Percentiles rank a stretch among this genome's conserved stretches.
Conservation (phyloP, 1,140 invertebrate genomes). For the Gonioctena quinquepunctata region DNA sequence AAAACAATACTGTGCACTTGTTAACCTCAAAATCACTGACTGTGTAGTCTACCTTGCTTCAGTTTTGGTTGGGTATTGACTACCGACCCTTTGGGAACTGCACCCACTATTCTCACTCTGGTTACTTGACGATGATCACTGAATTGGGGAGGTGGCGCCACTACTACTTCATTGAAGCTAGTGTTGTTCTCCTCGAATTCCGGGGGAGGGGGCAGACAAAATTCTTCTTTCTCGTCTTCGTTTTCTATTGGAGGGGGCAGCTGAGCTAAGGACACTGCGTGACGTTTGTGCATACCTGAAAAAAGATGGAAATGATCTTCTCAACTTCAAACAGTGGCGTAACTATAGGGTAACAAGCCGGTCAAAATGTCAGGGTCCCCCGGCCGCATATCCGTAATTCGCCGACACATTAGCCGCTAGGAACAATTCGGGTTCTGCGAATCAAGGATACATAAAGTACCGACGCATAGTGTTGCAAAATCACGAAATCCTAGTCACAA, state of each 20-base stretch:
- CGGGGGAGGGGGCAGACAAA: slow-evolving; percentile 78
- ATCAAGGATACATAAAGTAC: too few relatives aligned
- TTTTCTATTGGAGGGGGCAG: slow-evolving; percentile 81
- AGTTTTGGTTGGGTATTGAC: slow-evolving; percentile 56
- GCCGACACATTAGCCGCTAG: too few relatives aligned
- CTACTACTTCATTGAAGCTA: slow-evolving; percentile 58
- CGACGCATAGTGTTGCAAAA: too few relatives aligned
- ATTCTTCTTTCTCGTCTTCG: slow-evolving; percentile 69
- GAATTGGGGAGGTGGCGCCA: slow-evolving; percentile 74
- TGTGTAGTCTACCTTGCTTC: slow-evolving; percentile 60
- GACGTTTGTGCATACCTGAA: slow-evolving; percentile 62
- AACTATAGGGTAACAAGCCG: too few relatives aligned
- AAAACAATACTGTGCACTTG: slow-evolving; percentile 2
- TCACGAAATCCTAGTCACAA: too few relatives aligned
- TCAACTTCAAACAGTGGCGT: too few relatives aligned
- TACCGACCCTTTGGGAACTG: slow-evolving; percentile 68
- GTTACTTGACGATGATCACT: slow-evolving; percentile 62
- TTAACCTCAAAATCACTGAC: slow-evolving; percentile 55
- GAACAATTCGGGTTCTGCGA: too few relatives aligned
- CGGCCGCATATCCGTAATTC: too few relatives aligned
- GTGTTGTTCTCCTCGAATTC: slow-evolving; percentile 66
- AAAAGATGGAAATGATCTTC: too few relatives aligned
- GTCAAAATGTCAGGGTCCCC: too few relatives aligned
- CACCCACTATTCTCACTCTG: slow-evolving; percentile 73
- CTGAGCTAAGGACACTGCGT: slow-evolving; percentile 77